These are phyloP conservation scores for Silurus meridionalis DNA, from an alignment of 2,113 vertebrate genomes.

Conservation along the genomic window DNA sequence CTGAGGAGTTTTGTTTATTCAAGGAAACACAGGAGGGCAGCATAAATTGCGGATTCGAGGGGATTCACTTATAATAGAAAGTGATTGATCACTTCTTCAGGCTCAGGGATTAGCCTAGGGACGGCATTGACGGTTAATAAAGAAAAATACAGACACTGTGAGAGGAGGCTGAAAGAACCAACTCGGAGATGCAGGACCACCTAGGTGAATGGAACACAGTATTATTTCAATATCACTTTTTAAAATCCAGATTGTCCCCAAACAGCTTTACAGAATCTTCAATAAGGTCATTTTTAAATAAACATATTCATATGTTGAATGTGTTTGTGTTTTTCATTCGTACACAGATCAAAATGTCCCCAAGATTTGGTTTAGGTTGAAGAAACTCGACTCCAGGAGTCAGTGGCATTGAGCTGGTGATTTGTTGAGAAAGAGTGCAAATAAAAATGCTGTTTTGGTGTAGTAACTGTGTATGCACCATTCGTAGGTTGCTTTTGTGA, in stretches of 20 bases:
- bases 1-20: conserved; percentile 24
- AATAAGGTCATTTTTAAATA: too few species aligned
- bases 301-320: too few species aligned
- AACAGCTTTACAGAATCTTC: too few species aligned
- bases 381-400: not conserved
- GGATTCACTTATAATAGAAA: conserved; percentile 12
- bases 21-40: not conserved
- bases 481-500: not conserved
- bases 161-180: conserved; percentile 7
- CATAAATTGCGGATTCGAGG: not conserved
- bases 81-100: conserved; percentile 27
- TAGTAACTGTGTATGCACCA: not conserved
- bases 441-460: not conserved
- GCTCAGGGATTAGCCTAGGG: not conserved
- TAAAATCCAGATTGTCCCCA: not conserved
- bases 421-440: not conserved
- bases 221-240: not conserved
- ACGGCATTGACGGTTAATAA: conserved; percentile 3
- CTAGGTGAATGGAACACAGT: not conserved
- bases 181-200: not conserved
- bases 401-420: not conserved
- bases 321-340: too few species aligned
- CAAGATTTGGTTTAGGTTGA: not conserved
- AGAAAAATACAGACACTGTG: not conserved
- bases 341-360: not conserved